A percentile compares a stretch with the other conserved stretches of the same genome.
phyloP scores from a whole-genome alignment of 1,140 invertebrate species.

The Drosophila miranda region DNA sequence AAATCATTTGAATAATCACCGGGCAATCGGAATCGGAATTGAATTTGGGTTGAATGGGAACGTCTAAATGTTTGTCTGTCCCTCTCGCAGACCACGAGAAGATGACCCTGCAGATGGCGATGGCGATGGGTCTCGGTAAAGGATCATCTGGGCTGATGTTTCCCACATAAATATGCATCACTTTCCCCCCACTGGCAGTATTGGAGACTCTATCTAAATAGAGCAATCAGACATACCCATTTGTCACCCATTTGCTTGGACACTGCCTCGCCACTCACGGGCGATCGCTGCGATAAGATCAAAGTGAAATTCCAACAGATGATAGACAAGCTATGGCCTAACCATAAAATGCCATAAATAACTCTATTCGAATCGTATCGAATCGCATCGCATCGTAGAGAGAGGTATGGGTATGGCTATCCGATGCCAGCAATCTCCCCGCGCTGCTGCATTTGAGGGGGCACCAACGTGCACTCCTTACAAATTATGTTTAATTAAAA shows the following conservation, averaged over 20 bases:
- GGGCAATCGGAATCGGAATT: constrained; percentile 33
- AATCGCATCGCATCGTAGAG: background rate
- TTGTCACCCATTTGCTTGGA: constrained; percentile 24
- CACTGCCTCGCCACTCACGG: constrained; percentile 10
- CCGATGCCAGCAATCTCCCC: constrained; percentile 36
- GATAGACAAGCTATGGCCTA: constrained; percentile 53
- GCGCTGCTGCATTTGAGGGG: constrained; percentile 10
- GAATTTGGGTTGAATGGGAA: constrained; percentile 42
- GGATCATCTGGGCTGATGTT: too few species aligned
- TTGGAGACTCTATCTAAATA: constrained; percentile 13
- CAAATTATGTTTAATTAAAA: constrained; percentile 82
- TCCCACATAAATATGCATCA: too few species aligned
- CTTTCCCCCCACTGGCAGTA: too few species aligned
- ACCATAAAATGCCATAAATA: constrained; percentile 72
- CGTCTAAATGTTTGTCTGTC: constrained; percentile 14
- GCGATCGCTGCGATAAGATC: constrained; percentile 36
- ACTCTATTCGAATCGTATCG: constrained; percentile 62
- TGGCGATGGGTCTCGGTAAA: too few species aligned
- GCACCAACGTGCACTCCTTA: constrained; percentile 75
- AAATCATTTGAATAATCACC: constrained; percentile 59
- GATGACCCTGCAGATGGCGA: background rate
- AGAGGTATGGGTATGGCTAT: constrained; percentile 30
- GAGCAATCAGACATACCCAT: constrained; percentile 35
- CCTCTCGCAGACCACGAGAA: too few species aligned
- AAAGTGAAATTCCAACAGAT: constrained; percentile 50